Conservation (phyloP, 1,140 invertebrate genomes). For the Trissolcus basalis region DNA sequence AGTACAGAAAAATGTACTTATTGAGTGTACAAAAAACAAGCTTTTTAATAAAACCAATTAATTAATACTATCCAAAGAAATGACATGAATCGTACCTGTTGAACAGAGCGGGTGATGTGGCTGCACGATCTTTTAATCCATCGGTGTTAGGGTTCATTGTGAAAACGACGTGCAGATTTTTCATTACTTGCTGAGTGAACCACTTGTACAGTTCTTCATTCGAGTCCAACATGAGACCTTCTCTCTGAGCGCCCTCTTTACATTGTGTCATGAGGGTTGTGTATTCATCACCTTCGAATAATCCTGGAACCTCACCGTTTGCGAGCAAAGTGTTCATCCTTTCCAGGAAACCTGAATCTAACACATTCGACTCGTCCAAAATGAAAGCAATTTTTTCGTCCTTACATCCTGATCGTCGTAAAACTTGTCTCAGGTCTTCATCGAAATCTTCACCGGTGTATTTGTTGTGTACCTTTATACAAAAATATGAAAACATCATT, state of each 20-base stretch:
- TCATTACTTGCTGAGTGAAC: slow-evolving; percentile 99
- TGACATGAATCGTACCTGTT: slow-evolving; percentile 87
- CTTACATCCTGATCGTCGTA: slow-evolving; percentile 96
- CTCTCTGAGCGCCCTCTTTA: slow-evolving; percentile 98
- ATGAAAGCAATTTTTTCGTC: slow-evolving; percentile 99
- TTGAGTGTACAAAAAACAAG: background rate
- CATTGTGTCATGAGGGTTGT: slow-evolving; percentile 99
- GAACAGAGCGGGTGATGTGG: slow-evolving; percentile 98
- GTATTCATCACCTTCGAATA: slow-evolving; percentile 97
- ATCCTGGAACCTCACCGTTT: slow-evolving; percentile 98
- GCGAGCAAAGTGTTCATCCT: slow-evolving; percentile 99
- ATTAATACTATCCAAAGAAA: background rate
- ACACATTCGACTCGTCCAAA: slow-evolving; percentile 98
- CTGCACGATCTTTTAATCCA: slow-evolving; percentile 97
- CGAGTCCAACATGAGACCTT: slow-evolving; percentile 98
- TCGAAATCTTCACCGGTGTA: slow-evolving; percentile 99
- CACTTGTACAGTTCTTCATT: slow-evolving; percentile 99
- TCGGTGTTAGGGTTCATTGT: slow-evolving; percentile 99
- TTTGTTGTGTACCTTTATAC: slow-evolving; percentile 94
- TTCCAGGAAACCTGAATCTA: slow-evolving; percentile 99
- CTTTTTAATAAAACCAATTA: background rate
- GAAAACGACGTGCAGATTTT: slow-evolving; percentile 99
- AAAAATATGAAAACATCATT: slow-evolving; percentile 4
- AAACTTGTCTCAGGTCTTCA: slow-evolving; percentile 95
- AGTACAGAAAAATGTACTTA: background rate